Evolutionary conservation across 2,888 invertebrate genomes (phyloP).

Genomic region (Dynastes tityus): DNA sequence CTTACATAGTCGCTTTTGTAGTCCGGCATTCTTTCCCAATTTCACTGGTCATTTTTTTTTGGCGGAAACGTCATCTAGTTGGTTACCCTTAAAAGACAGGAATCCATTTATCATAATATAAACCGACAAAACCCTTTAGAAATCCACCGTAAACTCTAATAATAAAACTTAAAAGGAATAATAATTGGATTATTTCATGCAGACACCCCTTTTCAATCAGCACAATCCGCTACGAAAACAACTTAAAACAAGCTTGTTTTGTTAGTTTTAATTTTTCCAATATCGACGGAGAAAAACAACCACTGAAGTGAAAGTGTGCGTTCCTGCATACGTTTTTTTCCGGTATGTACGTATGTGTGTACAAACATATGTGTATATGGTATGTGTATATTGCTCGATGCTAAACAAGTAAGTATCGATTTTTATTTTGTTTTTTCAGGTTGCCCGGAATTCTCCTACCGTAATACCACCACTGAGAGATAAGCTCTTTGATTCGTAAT

Average conservation of each 20-base stretch:
- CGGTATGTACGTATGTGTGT: constrained; percentile 19
- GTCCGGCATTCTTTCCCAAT: too few species aligned
- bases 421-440: constrained; percentile 56
- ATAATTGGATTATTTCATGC: constrained; percentile 66
- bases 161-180: constrained; percentile 63
- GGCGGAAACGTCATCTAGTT: not conserved
- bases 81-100: constrained; percentile 11
- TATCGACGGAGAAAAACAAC: constrained; percentile 56
- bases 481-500: constrained; percentile 60
- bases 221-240: constrained; percentile 63
- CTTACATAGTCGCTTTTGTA: too few species aligned
- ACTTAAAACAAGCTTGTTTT: constrained; percentile 63
- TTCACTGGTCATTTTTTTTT: not conserved
- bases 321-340: constrained; percentile 42
- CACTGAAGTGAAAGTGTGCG: constrained; percentile 60
- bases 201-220: constrained; percentile 64
- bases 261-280: constrained; percentile 62
- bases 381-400: constrained; percentile 11
- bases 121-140: constrained; percentile 54
- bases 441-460: constrained; percentile 45
- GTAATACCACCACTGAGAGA: constrained; percentile 56
- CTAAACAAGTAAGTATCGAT: constrained; percentile 54
- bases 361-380: not conserved
- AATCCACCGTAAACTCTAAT: constrained; percentile 59
- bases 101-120: constrained; percentile 47